Conservation (phyloP, 2,113 vertebrate genomes). For the Glareola pratincola region DNA sequence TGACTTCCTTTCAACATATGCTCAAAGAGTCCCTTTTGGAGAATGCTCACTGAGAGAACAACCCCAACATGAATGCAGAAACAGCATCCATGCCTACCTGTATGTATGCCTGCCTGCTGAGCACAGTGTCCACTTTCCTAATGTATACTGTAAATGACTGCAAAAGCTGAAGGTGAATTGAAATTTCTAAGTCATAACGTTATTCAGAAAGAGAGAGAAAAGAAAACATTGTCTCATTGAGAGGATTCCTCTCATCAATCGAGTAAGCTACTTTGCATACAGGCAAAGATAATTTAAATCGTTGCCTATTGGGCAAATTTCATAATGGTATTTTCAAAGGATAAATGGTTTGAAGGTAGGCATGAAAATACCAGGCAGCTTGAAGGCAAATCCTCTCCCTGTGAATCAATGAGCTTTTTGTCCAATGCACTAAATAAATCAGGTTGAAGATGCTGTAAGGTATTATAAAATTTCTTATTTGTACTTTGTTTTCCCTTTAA, state of each 20-base stretch:
- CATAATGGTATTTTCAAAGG: not conserved
- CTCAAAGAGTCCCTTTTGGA: not conserved
- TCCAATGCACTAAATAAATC: not conserved
- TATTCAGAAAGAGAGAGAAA: not conserved
- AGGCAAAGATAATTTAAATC: not conserved
- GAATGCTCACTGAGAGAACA: not conserved
- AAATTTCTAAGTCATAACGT: not conserved
- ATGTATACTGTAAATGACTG: not conserved
- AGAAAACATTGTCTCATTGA: not conserved
- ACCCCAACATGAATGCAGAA: fast-evolving
- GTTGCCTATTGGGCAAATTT: not conserved
- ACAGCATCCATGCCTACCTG: fast-evolving
- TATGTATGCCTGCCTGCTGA: not conserved
- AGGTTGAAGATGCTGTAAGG: not conserved
- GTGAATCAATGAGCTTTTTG: not conserved
- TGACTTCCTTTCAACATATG: not conserved
- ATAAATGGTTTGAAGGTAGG: not conserved
- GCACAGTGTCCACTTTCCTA: not conserved
- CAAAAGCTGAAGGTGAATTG: not conserved
- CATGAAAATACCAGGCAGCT: not conserved
- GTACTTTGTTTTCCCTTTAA: not conserved
- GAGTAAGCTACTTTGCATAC: not conserved
- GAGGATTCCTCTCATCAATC: not conserved
- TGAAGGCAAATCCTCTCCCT: not conserved
- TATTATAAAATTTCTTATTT: not conserved